Base-by-base conservation (phyloP, 2,888 invertebrate species). In the Nemapogon koenigi region DNA sequence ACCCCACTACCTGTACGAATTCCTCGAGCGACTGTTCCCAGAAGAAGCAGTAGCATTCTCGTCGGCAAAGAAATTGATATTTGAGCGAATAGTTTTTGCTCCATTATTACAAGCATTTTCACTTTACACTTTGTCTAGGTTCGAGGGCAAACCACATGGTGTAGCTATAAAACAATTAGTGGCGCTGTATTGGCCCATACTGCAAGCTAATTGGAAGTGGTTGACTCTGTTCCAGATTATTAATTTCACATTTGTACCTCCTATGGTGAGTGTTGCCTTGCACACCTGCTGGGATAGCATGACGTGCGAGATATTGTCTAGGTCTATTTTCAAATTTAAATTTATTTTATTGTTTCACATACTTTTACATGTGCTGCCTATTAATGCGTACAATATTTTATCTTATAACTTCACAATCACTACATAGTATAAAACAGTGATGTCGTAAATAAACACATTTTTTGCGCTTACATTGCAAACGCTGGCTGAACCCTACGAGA, bases 181-280 rank as follows among this genome's bases (percentile, higher is more conserved):
- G 44, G 81, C 81, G 30, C 57, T 90, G 2, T 90, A 89, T 55
- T 78, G 80, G 65, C 82, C 85, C 0, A 70, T 90, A 14, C 61
- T 92, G 18, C 71, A 81, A 44, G 85, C 88, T 2, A 91, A 91
- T 61, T 88, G 89, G 85, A 88, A 86, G 56, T 91, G 88, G 71
- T 62, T 91, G 28, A 89, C 91, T 1, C 44, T 90, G 6, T 80
- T 90, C 51, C 90, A 91, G 49, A 81, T 88, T 41, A 67, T 91
- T 14, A 91, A 91, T 57, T 70, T 91, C 46, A 83, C 83, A 44
- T 85, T 87, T 50, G 85, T 91, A 3, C 91, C 91, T 14, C 88
- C 90, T 40, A 83, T 91, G 85, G 90, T 90, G 71, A 83, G 76
- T 65, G 38, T 37, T 36, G 6, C 10, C 10, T 22, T 22, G 10